Evolutionary conservation across 2,888 invertebrate genomes (phyloP).

Genomic region (Drepanosiphum platanoidis): DNA sequence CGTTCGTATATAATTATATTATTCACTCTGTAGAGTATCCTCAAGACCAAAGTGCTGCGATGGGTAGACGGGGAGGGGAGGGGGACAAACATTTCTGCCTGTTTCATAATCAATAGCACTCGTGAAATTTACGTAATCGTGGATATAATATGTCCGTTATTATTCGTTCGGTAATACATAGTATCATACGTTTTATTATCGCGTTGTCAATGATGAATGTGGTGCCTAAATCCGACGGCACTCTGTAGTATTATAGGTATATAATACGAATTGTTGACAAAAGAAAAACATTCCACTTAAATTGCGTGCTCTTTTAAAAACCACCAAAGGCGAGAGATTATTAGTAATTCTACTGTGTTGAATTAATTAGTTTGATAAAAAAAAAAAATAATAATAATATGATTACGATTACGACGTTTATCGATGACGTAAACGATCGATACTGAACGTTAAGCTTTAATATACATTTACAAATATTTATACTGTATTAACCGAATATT

Average conservation of each 20-base stretch:
- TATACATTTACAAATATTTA: background rate
- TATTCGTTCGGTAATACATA: background rate
- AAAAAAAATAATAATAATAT: background rate
- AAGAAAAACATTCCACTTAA: constrained; percentile 7
- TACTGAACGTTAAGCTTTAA: background rate
- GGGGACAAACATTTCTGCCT: background rate
- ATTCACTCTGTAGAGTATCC: background rate
- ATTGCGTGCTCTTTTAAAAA: background rate
- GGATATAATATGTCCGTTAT: background rate
- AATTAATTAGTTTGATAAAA: background rate
- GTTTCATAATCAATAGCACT: constrained; percentile 5
- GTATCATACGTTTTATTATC: constrained; percentile 16
- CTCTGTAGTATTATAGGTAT: background rate
- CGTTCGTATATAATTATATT: background rate
- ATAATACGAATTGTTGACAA: background rate
- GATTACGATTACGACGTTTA: background rate
- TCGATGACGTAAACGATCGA: background rate
- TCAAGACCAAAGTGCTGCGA: background rate
- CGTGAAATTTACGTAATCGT: constrained; percentile 13
- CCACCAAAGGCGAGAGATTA: background rate
- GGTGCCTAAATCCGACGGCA: constrained; percentile 16
- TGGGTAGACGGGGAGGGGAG: background rate
- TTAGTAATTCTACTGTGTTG: background rate
- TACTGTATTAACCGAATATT: background rate
- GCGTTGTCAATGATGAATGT: background rate